Percentiles rank a stretch among this genome's conserved stretches.
These are phyloP conservation scores for Saimiri boliviensis DNA, from an alignment of 2,113 vertebrate genomes.

Conservation along the genomic window DNA sequence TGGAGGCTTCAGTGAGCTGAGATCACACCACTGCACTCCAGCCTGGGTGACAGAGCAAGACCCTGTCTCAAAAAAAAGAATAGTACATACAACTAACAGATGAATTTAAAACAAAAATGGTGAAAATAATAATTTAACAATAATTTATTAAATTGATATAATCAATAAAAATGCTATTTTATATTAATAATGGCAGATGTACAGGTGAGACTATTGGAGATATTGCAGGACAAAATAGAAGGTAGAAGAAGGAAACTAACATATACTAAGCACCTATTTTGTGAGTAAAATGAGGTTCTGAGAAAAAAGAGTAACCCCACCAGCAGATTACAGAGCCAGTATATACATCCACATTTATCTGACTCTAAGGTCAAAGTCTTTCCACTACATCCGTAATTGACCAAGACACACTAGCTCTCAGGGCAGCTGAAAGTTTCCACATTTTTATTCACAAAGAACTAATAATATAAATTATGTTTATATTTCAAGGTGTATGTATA, in stretches of 20 bases:
- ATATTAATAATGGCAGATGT: neutral
- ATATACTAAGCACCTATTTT: neutral
- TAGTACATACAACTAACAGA: neutral
- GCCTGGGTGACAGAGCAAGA: too few relatives aligned
- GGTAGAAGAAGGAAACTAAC: neutral
- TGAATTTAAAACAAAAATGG: neutral
- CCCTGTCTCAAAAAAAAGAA: too few relatives aligned
- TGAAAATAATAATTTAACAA: neutral
- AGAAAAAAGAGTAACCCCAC: neutral
- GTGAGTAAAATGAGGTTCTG: neutral
- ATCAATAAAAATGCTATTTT: neutral
- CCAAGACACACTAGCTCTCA: neutral
- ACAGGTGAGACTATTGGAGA: neutral
- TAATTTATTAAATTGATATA: neutral
- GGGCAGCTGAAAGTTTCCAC: neutral
- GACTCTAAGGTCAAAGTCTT: neutral
- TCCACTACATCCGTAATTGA: neutral
- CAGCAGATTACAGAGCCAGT: neutral
- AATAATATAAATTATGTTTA: neutral
- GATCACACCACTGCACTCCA: too few relatives aligned
- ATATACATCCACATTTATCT: neutral
- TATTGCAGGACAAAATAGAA: neutral
- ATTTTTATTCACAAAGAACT: neutral
- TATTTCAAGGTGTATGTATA: neutral
- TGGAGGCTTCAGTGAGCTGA: too few relatives aligned